Conservation (phyloP, 2,888 invertebrate genomes). For the Nomada fabriciana region DNA sequence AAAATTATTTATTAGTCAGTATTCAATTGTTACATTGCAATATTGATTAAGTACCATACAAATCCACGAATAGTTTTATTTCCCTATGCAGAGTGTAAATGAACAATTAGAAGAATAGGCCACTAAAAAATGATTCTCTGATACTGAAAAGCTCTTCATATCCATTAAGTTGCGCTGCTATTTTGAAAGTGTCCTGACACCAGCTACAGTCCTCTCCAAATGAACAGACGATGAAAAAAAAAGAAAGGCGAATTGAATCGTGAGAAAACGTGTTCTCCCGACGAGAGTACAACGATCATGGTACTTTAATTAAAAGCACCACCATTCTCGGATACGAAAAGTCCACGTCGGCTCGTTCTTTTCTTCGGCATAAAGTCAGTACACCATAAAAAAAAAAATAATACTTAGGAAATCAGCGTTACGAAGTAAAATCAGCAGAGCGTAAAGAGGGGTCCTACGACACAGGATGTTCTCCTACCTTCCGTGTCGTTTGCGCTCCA, state of each 20-base stretch:
- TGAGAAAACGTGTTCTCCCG: slow-evolving; percentile 45
- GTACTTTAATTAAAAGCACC: slow-evolving; percentile 61
- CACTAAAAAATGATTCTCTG: neutral
- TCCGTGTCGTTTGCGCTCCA: slow-evolving; percentile 73
- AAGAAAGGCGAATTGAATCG: slow-evolving; percentile 17
- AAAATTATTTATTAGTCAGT: no score
- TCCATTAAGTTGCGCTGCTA: neutral
- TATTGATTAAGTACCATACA: no score
- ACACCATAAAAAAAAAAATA: slow-evolving; percentile 68
- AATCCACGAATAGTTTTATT: no score
- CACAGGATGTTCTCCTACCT: slow-evolving; percentile 78
- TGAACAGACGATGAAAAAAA: slow-evolving; percentile 14
- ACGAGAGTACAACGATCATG: slow-evolving; percentile 18
- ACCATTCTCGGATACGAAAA: slow-evolving; percentile 48
- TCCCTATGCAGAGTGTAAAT: no score
- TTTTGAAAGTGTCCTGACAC: neutral
- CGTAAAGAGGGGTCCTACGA: slow-evolving; percentile 76
- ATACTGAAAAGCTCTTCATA: neutral
- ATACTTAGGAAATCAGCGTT: slow-evolving; percentile 81
- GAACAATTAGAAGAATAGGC: no score
- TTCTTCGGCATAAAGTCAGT: slow-evolving; percentile 32
- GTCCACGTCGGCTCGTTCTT: slow-evolving; percentile 12
- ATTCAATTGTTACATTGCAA: no score
- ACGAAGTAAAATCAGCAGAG: slow-evolving; percentile 79
- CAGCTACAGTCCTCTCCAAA: neutral